phyloP scores from a whole-genome alignment of 2,888 invertebrate species.

The Silvanus unidentatus region DNA sequence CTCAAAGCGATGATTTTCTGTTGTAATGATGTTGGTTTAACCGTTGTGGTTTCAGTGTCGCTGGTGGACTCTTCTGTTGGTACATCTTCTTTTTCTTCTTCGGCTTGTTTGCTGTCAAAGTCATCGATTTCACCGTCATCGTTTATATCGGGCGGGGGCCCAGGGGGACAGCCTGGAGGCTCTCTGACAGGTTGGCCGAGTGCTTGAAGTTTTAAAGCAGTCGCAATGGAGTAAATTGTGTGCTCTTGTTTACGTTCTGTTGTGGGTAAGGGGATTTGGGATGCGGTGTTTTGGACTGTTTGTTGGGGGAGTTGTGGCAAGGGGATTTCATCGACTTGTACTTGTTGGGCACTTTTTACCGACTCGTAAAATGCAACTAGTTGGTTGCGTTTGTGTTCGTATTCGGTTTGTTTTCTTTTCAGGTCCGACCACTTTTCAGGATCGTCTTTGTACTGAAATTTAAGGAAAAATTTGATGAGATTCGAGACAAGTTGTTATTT shows the following conservation, averaged over 20 bases:
- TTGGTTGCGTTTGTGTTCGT: constrained; percentile 81
- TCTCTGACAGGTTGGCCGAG: constrained; percentile 52
- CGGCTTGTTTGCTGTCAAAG: constrained; percentile 25
- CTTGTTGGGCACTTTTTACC: constrained; percentile 91
- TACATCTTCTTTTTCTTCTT: constrained; percentile 32
- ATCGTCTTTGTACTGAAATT: constrained; percentile 83
- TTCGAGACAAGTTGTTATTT: background rate
- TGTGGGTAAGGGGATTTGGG: constrained; percentile 40
- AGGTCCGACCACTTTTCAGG: constrained; percentile 89
- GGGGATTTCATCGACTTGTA: constrained; percentile 93
- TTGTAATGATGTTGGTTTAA: constrained; percentile 71
- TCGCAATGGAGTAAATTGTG: constrained; percentile 45
- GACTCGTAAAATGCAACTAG: constrained; percentile 91
- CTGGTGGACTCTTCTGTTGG: constrained; percentile 22
- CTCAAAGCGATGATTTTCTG: constrained; percentile 84
- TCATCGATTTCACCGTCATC: constrained; percentile 58
- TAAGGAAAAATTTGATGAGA: constrained; percentile 1
- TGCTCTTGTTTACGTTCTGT: constrained; percentile 44
- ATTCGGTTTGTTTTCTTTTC: constrained; percentile 85
- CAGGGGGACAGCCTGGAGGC: constrained; percentile 83
- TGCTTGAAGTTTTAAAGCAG: constrained; percentile 44
- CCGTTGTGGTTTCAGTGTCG: constrained; percentile 18
- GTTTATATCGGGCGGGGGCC: constrained; percentile 69
- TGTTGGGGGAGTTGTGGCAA: constrained; percentile 66
- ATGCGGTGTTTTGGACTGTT: constrained; percentile 22